These are phyloP conservation scores for Ornithorhynchus anatinus DNA, from an alignment of 2,113 vertebrate genomes.

Conservation along the genomic window DNA sequence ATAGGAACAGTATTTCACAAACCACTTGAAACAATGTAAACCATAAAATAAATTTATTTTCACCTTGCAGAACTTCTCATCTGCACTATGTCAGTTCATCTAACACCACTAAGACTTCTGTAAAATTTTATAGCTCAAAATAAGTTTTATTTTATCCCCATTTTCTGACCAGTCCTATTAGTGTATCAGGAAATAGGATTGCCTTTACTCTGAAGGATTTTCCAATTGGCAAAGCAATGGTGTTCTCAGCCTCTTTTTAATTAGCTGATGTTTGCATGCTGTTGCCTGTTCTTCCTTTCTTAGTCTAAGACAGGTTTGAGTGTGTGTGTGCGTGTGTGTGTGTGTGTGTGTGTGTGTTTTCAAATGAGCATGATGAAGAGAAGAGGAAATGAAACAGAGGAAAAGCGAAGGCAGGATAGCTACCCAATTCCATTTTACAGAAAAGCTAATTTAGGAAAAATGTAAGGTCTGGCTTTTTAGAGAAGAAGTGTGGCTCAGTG, in stretches of 20 bases:
- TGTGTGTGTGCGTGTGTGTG: too few species aligned
- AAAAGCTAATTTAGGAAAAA: too few species aligned
- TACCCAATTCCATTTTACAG: too few species aligned
- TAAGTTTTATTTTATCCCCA: background rate
- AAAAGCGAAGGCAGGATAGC: too few species aligned
- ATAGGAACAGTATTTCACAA: background rate
- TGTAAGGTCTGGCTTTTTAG: too few species aligned
- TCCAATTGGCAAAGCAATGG: background rate
- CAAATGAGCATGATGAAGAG: too few species aligned
- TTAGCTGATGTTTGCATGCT: too few species aligned
- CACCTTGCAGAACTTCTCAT: background rate
- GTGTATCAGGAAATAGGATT: background rate
- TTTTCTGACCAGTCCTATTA: background rate
- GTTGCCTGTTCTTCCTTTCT: too few species aligned
- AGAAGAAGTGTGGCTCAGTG: too few species aligned
- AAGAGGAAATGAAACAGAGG: too few species aligned
- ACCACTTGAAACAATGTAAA: background rate
- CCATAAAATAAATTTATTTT: background rate
- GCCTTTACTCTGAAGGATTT: background rate
- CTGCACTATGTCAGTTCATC: background rate
- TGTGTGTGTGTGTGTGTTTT: too few species aligned
- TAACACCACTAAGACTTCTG: background rate
- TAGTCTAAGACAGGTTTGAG: too few species aligned
- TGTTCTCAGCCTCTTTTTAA: background rate
- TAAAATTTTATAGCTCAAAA: background rate